Conservation (phyloP, 1,140 invertebrate genomes). For the Nebria ingens region DNA sequence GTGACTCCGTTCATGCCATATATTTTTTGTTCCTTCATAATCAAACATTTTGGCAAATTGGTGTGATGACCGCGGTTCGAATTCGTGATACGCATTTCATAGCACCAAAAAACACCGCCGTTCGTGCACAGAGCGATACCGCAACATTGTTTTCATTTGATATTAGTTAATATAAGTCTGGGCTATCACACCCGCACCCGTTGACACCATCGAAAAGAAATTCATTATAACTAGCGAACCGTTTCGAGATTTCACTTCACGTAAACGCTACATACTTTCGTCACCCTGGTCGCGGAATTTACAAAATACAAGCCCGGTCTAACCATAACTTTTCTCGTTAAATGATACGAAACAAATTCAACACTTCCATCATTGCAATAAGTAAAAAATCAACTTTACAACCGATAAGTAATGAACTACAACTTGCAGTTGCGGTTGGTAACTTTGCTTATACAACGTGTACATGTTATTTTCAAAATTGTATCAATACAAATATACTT, state of each 20-base stretch:
- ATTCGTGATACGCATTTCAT: constrained; percentile 32
- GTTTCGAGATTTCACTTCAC: background rate
- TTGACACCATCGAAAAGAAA: background rate
- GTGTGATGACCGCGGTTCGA: constrained; percentile 20
- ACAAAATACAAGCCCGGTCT: no score
- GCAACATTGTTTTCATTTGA: background rate
- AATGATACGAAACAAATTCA: background rate
- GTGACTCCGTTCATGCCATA: constrained; percentile 50
- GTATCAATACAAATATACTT: no score
- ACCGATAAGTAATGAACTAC: constrained; percentile 7
- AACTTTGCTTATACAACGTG: background rate
- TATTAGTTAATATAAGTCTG: background rate
- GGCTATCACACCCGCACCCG: background rate
- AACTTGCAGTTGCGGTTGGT: background rate
- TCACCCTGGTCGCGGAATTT: background rate
- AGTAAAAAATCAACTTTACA: constrained; percentile 7
- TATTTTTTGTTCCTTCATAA: constrained; percentile 52
- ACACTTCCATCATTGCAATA: constrained; percentile 2
- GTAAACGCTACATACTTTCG: background rate
- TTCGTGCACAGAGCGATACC: background rate
- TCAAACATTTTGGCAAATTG: constrained; percentile 49
- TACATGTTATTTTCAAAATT: background rate
- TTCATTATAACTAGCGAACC: constrained; percentile 2
- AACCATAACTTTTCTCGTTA: background rate
- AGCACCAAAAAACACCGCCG: constrained; percentile 15